phyloP scores from a whole-genome alignment of 2,797 vertebrate genomes.

The Phylloscopus collybita region DNA sequence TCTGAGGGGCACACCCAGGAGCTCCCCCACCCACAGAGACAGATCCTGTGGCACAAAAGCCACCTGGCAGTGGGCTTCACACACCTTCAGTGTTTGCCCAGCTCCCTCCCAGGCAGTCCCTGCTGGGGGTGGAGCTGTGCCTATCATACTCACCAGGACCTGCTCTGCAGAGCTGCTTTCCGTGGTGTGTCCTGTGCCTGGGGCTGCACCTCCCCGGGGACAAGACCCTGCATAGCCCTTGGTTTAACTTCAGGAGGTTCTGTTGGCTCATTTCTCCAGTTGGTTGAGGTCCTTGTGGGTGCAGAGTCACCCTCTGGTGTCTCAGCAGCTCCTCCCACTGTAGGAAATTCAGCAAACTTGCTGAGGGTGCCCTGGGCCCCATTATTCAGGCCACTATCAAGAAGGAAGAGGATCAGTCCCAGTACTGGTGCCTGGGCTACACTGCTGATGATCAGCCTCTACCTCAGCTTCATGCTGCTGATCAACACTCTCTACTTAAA shows the following conservation, averaged over 20 bases:
- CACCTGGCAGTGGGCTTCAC: background rate
- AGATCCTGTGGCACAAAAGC: background rate
- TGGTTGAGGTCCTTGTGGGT: background rate
- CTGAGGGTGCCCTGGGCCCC: background rate
- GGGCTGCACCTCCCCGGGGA: background rate
- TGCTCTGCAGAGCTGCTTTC: background rate
- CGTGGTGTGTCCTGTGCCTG: background rate
- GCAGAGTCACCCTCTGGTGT: background rate
- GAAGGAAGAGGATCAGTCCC: background rate
- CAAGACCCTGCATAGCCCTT: background rate
- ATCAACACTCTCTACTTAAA: background rate
- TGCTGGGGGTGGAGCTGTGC: background rate
- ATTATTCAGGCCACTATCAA: background rate
- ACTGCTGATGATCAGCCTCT: background rate
- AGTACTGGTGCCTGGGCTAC: background rate
- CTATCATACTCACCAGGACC: background rate
- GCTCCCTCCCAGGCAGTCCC: background rate
- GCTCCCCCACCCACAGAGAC: background rate
- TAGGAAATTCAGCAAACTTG: background rate
- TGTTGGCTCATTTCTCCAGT: background rate
- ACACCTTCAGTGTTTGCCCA: background rate
- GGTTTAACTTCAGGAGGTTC: background rate
- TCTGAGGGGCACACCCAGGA: background rate
- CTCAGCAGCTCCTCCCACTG: background rate
- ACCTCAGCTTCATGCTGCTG: background rate